A percentile compares a stretch with the other conserved stretches of the same genome.
Conservation (phyloP, 2,797 vertebrate genomes). For the Tadarida brasiliensis region DNA sequence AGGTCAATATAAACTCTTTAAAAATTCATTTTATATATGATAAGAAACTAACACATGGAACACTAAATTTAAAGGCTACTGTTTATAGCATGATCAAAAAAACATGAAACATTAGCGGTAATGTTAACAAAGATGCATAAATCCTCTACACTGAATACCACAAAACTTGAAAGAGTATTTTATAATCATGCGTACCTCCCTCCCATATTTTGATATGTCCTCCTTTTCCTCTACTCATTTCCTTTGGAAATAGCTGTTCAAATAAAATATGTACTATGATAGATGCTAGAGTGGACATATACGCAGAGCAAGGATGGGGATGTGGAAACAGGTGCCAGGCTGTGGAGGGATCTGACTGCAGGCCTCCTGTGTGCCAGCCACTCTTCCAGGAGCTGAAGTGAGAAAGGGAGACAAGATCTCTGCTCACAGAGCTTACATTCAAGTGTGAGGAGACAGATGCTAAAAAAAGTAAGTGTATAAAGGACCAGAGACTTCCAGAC, state of each 20-base stretch:
- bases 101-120: background rate
- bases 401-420: background rate
- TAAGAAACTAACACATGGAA: background rate
- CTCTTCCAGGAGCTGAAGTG: background rate
- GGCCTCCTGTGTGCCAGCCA: background rate
- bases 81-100: background rate
- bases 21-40: background rate
- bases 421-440: background rate
- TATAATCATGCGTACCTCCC: background rate
- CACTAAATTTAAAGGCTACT: constrained; percentile 33
- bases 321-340: background rate
- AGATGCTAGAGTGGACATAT: background rate
- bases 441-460: background rate
- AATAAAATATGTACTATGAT: background rate
- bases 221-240: background rate
- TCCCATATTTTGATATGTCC: background rate
- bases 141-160: background rate
- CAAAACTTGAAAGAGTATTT: background rate
- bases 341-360: background rate
- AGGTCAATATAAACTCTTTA: background rate
- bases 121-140: constrained; percentile 13
- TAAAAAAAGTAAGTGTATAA: background rate
- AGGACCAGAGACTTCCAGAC: background rate
- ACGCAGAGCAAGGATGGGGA: background rate
- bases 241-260: constrained; percentile 26